Evolutionary conservation across 2,797 vertebrate genomes (phyloP).

Genomic region (Neoniphon sammara): DNA sequence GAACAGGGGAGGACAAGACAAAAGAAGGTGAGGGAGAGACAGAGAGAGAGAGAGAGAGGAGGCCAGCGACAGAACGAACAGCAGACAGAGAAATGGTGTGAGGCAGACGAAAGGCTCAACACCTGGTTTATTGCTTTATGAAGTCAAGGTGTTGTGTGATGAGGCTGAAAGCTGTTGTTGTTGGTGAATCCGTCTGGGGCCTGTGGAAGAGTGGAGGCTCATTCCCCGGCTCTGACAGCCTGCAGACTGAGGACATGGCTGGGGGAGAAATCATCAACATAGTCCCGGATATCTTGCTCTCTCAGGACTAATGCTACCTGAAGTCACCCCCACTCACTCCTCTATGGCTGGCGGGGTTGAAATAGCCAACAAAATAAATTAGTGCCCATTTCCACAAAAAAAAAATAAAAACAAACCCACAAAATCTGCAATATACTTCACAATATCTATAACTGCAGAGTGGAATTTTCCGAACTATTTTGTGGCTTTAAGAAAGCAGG

Average conservation of each 20-base stretch:
- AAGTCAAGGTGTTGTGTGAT: slow-evolving; percentile 56
- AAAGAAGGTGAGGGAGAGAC: slow-evolving; percentile 8
- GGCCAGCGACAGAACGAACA: slow-evolving; percentile 14
- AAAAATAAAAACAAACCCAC: no score
- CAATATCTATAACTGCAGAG: slow-evolving; percentile 11
- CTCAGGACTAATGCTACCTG: no score
- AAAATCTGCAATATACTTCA: no score
- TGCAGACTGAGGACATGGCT: neutral
- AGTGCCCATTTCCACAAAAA: slow-evolving; percentile 4
- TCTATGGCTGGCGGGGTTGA: neutral
- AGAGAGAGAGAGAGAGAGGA: neutral
- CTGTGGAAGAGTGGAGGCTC: neutral
- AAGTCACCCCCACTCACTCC: neutral
- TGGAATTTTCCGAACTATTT: slow-evolving; percentile 7
- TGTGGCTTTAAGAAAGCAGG: slow-evolving; percentile 11
- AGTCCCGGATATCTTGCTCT: neutral
- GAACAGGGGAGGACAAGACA: neutral
- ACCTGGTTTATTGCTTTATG: slow-evolving; percentile 60
- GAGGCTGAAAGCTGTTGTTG: slow-evolving; percentile 41
- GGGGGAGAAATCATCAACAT: neutral
- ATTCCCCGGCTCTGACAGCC: neutral
- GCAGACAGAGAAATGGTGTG: slow-evolving; percentile 26
- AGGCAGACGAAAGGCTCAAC: slow-evolving; percentile 36
- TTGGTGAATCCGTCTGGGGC: neutral
- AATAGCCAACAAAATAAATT: slow-evolving; percentile 7